A percentile compares a stretch with the other conserved stretches of the same genome.
phyloP scores from a whole-genome alignment of 2,113 vertebrate species.

The Cavia porcellus region DNA sequence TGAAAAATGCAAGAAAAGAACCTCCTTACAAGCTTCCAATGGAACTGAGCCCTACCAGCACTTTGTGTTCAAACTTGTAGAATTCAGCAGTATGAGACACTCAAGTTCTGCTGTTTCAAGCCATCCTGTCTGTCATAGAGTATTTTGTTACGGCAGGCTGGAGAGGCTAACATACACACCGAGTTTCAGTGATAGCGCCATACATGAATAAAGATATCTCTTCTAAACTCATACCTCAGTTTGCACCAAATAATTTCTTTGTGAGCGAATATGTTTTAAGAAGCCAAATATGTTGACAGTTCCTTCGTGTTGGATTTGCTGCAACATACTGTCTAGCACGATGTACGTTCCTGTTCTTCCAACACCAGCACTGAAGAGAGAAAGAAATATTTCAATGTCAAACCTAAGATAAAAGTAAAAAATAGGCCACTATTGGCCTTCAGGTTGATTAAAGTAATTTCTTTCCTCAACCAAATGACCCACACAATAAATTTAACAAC shows the following conservation, averaged over 20 bases:
- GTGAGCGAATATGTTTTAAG: slow-evolving; percentile 97
- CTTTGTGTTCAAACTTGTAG: not conserved
- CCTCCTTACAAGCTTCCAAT: not conserved
- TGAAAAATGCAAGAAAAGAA: not conserved
- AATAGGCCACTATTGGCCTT: not conserved
- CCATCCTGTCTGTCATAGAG: not conserved
- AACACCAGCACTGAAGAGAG: slow-evolving; percentile 93
- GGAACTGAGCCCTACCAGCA: not conserved
- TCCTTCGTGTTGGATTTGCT: slow-evolving; percentile 94
- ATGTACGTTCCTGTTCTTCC: slow-evolving; percentile 97
- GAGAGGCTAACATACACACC: not conserved
- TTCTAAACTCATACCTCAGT: slow-evolving; percentile 92
- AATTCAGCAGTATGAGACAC: not conserved
- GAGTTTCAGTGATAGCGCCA: not conserved
- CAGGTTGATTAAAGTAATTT: slow-evolving; percentile 21
- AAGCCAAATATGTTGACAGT: slow-evolving; percentile 95
- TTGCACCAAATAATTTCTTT: slow-evolving; percentile 97
- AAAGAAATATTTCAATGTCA: slow-evolving; percentile 72
- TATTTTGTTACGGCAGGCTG: not conserved
- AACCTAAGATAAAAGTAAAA: slow-evolving; percentile 34
- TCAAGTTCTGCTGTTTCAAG: not conserved
- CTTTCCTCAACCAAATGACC: not conserved
- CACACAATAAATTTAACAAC: not conserved
- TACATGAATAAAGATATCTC: not conserved
- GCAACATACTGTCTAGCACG: slow-evolving; percentile 98